These are phyloP conservation scores for Rhineura floridana DNA, from an alignment of 2,113 vertebrate genomes.

Conservation along the genomic window DNA sequence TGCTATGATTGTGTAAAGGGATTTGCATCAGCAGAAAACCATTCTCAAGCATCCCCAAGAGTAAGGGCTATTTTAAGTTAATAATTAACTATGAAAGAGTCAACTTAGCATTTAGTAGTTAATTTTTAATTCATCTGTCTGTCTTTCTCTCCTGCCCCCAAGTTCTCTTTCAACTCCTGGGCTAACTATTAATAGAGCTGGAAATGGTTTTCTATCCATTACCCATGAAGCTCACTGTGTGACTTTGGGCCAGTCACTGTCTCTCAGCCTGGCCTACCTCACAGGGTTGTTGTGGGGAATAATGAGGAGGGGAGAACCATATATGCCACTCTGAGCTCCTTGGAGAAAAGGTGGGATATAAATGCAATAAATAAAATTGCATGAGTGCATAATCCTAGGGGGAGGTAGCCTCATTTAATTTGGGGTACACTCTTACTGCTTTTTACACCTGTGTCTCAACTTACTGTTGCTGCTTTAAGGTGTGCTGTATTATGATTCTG, in stretches of 20 bases:
- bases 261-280: too few species aligned
- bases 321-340: too few species aligned
- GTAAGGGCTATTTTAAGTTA: conserved; percentile 56
- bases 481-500: too few species aligned
- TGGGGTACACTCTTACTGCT: neutral
- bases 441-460: neutral
- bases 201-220: neutral
- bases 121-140: conserved; percentile 23
- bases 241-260: too few species aligned
- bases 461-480: neutral
- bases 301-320: too few species aligned
- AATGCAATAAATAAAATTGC: too few species aligned
- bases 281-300: too few species aligned
- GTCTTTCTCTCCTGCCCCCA: neutral
- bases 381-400: neutral
- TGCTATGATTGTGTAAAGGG: neutral
- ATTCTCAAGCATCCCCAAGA: conserved; percentile 41
- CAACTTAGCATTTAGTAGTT: conserved; percentile 46
- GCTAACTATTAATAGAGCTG: neutral
- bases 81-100: conserved; percentile 53
- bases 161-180: too few species aligned
- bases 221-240: neutral
- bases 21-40: conserved; percentile 43
- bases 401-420: neutral
- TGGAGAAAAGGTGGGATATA: too few species aligned